Evolutionary conservation across 2,113 vertebrate genomes (phyloP), one percentile per base, ranked within the genome.

Genomic region (Oncorhynchus gorbuscha): DNA sequence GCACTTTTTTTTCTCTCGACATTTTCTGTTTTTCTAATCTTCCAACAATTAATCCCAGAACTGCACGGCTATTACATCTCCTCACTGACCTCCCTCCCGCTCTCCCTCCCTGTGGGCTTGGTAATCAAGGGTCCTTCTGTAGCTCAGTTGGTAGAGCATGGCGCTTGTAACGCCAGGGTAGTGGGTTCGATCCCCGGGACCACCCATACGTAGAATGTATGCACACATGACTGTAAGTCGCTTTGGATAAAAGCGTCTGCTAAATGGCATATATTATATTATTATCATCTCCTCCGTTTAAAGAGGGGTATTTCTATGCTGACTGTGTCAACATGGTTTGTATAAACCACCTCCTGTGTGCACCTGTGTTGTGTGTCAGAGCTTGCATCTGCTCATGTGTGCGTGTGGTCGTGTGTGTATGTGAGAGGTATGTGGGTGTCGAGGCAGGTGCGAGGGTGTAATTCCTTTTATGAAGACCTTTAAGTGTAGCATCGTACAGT

Each of bases 41-140:
- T 69, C 59, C 76, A 69, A 71, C 71, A 89, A 85, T 91, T 89
- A 90, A 83, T 80, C 59, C 71, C 59, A 80, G 72, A 81, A 76
- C 39, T 79, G 62, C 61, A 22, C 32, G n/a, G 69, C 71, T 79
- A 49, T 49, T 79, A 86, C 75, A 80, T 85, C 73, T 77, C 77
- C 39, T 20, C 73, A 24, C 75, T 85, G 78, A 87, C 76, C 81
- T 79, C 61, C 24, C 65, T 22, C 72, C 69, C 73, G 81, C 87
- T 74, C 7, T 13, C 32, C 20, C 48, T 55, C 49, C 61, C 28
- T 12, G 3, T 39, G 81, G 84, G 79, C 77, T 49, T 55, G 20
- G 69, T 76, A 74, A 82, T 82, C n/a, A n/a, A n/a, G n/a, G n/a
- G n/a, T n/a, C n/a, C n/a, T n/a, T n/a, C n/a, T n/a, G n/a, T n/a